Conservation (phyloP, 1,140 invertebrate species). For the Oryctes rhinoceros region DNA sequence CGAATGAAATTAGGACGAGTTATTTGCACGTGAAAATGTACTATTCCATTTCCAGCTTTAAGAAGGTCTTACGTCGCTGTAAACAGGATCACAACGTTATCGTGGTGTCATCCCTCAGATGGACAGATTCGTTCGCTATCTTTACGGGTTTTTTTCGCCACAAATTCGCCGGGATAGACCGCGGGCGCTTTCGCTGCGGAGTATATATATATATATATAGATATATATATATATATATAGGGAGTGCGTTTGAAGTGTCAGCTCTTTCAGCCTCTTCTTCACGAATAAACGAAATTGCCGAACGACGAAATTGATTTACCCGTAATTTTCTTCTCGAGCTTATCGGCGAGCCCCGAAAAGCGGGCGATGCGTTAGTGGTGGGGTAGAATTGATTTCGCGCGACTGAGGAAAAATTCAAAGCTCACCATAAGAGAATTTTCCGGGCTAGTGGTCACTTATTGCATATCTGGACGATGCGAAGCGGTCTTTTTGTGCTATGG, state of each 20-base stretch:
- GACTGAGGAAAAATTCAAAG: slow-evolving; percentile 29
- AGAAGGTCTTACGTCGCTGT: not conserved
- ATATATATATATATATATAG: too few species aligned
- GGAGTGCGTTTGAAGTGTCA: slow-evolving; percentile 8
- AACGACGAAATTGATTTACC: slow-evolving; percentile 29
- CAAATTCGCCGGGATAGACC: not conserved
- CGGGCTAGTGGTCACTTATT: not conserved
- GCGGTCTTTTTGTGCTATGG: not conserved
- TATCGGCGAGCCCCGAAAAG: slow-evolving; percentile 18
- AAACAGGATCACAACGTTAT: not conserved
- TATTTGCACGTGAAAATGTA: too few species aligned
- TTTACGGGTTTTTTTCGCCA: not conserved
- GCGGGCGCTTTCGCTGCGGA: not conserved
- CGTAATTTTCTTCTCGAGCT: slow-evolving; percentile 4
- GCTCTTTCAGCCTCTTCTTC: slow-evolving; percentile 12
- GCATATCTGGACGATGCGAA: not conserved
- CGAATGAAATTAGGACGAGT: too few species aligned
- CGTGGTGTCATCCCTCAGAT: not conserved
- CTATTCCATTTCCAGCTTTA: not conserved
- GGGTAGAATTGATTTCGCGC: slow-evolving; percentile 1
- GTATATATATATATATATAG: too few species aligned
- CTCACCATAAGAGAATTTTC: not conserved
- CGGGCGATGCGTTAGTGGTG: not conserved
- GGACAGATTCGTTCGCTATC: not conserved
- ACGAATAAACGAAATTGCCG: slow-evolving; percentile 33